phyloP scores from a whole-genome alignment of 1,140 invertebrate species.

The Helicoverpa zea region DNA sequence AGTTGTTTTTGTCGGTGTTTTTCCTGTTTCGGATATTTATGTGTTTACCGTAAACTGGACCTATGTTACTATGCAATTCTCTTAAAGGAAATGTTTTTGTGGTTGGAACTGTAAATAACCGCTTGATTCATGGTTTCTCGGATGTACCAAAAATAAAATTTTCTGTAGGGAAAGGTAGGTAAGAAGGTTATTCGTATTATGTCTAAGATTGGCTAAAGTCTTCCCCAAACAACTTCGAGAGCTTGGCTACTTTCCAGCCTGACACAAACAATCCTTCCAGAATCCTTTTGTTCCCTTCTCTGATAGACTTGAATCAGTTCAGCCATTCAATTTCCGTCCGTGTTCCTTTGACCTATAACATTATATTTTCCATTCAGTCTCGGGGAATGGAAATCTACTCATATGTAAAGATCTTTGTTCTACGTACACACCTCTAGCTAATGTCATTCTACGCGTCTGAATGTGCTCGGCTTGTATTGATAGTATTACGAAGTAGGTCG shows the following conservation, averaged over 20 bases:
- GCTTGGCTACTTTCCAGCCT: too few species aligned
- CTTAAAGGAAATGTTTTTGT: not conserved
- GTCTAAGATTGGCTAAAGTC: too few species aligned
- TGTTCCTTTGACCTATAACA: slow-evolving; percentile 12
- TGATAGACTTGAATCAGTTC: not conserved
- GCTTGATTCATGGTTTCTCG: not conserved
- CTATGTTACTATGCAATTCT: not conserved
- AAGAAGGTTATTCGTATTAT: not conserved
- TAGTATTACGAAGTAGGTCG: slow-evolving; percentile 30
- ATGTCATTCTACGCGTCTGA: slow-evolving; percentile 24
- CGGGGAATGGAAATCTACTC: slow-evolving; percentile 15
- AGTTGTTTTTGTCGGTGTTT: slow-evolving; percentile 18
- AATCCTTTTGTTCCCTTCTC: too few species aligned
- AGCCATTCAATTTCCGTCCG: not conserved
- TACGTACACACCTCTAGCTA: slow-evolving; percentile 29
- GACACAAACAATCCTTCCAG: too few species aligned
- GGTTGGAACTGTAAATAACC: not conserved
- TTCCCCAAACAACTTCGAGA: too few species aligned
- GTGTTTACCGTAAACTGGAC: not conserved
- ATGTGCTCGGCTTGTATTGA: slow-evolving; percentile 30
- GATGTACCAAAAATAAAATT: not conserved
- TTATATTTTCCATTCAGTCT: not conserved
- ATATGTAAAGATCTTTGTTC: slow-evolving; percentile 17
- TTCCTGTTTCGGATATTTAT: slow-evolving; percentile 18
- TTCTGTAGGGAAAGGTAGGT: not conserved